Conservation (phyloP, 1,140 invertebrate genomes). For the Homarus americanus region DNA sequence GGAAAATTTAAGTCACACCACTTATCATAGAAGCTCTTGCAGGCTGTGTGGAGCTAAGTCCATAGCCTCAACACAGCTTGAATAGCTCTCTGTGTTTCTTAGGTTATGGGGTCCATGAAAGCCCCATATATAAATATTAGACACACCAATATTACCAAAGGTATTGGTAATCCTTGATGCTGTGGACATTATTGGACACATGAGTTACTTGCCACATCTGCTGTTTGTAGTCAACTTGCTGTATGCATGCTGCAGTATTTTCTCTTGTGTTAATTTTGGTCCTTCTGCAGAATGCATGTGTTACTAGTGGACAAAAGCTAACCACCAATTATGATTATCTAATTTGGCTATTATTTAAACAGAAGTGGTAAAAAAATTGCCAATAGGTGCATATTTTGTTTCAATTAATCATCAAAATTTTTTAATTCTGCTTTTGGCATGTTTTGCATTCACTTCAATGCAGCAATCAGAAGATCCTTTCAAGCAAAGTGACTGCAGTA, state of each 20-base stretch:
- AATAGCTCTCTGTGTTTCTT: constrained; percentile 24
- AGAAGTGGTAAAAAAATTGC: background rate
- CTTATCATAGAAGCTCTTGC: background rate
- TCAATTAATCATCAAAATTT: background rate
- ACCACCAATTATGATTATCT: constrained; percentile 6
- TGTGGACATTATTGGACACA: constrained; percentile 63
- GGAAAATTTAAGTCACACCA: background rate
- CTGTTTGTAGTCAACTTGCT: constrained; percentile 69
- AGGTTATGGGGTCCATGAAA: constrained; percentile 12
- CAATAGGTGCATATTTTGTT: constrained; percentile 16
- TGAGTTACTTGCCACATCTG: constrained; percentile 55
- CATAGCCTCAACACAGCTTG: constrained; percentile 21
- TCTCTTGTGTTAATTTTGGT: constrained; percentile 1
- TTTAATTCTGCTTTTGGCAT: constrained; percentile 34
- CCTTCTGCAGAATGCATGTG: constrained; percentile 14
- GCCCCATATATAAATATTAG: constrained; percentile 12
- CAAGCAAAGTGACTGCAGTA: constrained; percentile 52
- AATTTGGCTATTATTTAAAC: background rate
- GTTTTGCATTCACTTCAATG: constrained; percentile 40
- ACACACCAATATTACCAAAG: constrained; percentile 31
- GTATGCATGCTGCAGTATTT: constrained; percentile 62
- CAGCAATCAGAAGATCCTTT: constrained; percentile 43
- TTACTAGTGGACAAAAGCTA: background rate
- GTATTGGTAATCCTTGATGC: constrained; percentile 44
- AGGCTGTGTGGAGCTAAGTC: constrained; percentile 13